Evolutionary conservation across 2,797 vertebrate genomes (phyloP).

Genomic region (Alauda arvensis): DNA sequence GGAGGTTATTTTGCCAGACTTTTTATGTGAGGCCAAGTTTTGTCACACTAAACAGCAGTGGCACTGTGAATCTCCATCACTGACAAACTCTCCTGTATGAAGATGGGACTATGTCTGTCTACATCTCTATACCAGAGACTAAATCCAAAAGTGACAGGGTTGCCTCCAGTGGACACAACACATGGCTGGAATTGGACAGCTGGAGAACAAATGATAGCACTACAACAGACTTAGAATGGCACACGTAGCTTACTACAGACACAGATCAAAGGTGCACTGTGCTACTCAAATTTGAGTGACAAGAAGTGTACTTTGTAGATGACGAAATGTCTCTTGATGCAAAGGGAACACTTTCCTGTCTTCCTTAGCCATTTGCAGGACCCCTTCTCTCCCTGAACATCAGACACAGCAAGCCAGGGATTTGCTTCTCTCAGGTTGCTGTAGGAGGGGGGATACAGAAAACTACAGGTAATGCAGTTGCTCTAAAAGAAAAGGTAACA

Average conservation of each 20-base stretch:
- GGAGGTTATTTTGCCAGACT: neutral
- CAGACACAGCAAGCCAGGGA: neutral
- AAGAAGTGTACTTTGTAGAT: neutral
- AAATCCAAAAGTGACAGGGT: neutral
- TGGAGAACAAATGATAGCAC: neutral
- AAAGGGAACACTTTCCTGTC: neutral
- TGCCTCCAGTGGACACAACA: neutral
- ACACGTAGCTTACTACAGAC: neutral
- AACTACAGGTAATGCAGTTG: neutral
- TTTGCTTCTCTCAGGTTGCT: neutral
- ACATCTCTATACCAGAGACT: neutral
- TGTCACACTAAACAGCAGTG: neutral
- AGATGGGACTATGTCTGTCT: neutral
- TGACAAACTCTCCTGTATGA: neutral
- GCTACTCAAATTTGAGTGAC: neutral
- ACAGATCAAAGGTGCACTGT: neutral
- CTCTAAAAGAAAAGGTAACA: neutral
- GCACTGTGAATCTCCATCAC: neutral
- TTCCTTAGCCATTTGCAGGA: neutral
- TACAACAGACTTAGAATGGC: neutral
- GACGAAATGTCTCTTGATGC: neutral
- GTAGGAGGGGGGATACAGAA: neutral
- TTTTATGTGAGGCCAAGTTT: neutral
- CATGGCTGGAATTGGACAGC: neutral
- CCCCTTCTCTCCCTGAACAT: neutral